Conservation (phyloP, 30 jellyfish, hydroid and myxozoan genomes). For the Thelohanellus kitauei region DNA sequence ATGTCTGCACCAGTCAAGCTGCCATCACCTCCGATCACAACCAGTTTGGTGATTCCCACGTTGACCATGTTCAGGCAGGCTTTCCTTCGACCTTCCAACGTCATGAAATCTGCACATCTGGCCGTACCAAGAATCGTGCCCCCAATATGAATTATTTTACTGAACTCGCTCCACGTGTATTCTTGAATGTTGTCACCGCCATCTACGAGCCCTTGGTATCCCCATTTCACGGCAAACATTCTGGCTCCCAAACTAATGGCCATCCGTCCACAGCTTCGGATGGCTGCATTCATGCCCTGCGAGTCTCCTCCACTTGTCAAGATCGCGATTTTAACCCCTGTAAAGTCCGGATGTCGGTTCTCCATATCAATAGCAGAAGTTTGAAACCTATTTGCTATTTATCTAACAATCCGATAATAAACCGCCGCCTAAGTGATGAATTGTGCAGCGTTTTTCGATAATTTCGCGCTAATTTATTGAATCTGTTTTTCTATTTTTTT, state of each 20-base stretch:
- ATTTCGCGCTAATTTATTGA: too few species aligned
- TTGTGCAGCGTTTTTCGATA: too few species aligned
- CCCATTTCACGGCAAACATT: constrained; percentile 82
- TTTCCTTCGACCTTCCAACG: constrained; percentile 42
- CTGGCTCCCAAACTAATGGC: constrained; percentile 62
- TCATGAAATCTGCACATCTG: constrained; percentile 46
- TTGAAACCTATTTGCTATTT: too few species aligned
- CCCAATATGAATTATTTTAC: constrained; percentile 53
- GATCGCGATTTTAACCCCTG: too few species aligned
- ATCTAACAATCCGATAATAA: too few species aligned
- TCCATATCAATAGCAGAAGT: too few species aligned
- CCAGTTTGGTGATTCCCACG: constrained; percentile 47
- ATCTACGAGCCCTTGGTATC: constrained; percentile 93
- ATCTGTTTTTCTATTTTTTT: too few species aligned
- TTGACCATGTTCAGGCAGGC: constrained; percentile 56
- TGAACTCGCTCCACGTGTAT: constrained; percentile 38
- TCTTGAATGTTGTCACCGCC: constrained; percentile 76
- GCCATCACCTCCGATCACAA: constrained; percentile 93
- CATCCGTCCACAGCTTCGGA: constrained; percentile 64
- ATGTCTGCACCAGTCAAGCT: constrained; percentile 71
- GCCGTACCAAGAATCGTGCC: constrained; percentile 98
- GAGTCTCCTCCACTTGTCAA: constrained; percentile 98
- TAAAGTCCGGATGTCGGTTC: too few species aligned
- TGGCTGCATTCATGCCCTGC: constrained; percentile 99
- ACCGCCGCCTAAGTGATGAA: too few species aligned